Evolutionary conservation across 2,113 vertebrate genomes (phyloP), one percentile per base, ranked within the genome.

Genomic region (Platysteira castanea): DNA sequence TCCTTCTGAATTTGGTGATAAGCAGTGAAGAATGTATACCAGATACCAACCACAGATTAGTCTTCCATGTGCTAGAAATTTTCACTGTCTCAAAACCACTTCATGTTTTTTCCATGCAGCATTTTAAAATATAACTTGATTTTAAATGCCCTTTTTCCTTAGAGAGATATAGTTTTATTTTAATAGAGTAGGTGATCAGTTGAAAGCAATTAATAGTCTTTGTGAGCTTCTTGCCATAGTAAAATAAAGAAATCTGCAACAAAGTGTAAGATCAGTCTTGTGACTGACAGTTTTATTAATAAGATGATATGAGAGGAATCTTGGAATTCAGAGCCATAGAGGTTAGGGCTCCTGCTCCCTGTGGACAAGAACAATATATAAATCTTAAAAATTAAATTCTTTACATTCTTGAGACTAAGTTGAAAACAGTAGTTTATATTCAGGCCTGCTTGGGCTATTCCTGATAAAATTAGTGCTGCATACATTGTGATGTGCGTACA

Each of bases 301-400:
- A 92, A 91, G 65, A 92, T 33, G 19, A 73, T 53, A 56, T 69
- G 63, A 93, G 42, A 78, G 26, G 23, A 78, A 52, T 65, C 31
- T 93, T 81, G 41, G 44, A 79, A 84, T 90, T 80, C 54, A 53
- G n/a, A 68, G 90, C 67, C 94, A 87, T 68, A 88, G 84, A 71
- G 44, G 49, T 68, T 71, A 87, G 50, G 89, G 78, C 75, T 97
- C 47, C 93, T 97, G 90, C 80, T 95, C 81, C 60, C 54, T 57
- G 37, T 94, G 79, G 92, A 86, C 63, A 89, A 85, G 78, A 88
- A 54, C 37, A 9, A 57, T 7, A 2, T 68, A 94, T 80, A 82
- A 90, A 93, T 95, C 93, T 95, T 82, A 79, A 93, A 95, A 96
- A 82, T 96, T 92, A 94, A 90, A 95, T 91, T 95, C 96, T 97